Evolutionary conservation across 2,113 vertebrate genomes (phyloP).

Genomic region (Himantopus leucocephalus): DNA sequence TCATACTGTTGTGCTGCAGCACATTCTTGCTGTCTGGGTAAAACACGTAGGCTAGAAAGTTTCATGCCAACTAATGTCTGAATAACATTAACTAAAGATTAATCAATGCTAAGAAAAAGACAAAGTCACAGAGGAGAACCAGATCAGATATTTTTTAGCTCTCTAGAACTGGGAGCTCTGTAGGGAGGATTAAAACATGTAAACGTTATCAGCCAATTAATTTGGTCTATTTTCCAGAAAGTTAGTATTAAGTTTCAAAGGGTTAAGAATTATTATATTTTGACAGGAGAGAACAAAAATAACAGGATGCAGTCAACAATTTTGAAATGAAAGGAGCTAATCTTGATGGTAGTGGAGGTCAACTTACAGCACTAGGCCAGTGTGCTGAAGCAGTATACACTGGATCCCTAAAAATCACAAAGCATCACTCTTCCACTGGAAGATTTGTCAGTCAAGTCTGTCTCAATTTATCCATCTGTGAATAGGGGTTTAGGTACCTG

Average conservation of each 20-base stretch:
- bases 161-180: neutral
- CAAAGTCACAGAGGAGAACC: neutral
- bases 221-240: neutral
- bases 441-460: neutral
- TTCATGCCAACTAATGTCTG: neutral
- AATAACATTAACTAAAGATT: neutral
- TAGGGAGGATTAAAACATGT: neutral
- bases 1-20: neutral
- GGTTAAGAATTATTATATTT: neutral
- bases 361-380: neutral
- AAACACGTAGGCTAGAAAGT: neutral
- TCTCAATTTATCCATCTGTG: neutral
- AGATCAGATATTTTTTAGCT: neutral
- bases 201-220: neutral
- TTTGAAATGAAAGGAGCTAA: neutral
- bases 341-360: neutral
- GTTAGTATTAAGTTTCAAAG: neutral
- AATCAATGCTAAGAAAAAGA: neutral
- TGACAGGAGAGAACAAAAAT: neutral
- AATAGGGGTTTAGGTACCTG: neutral
- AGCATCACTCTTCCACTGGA: neutral
- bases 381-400: neutral
- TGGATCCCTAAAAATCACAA: neutral
- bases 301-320: neutral
- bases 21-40: neutral